Evolutionary conservation across 2,797 vertebrate species (phyloP), one percentile per base, ranked within the genome.

Genomic region (Danio aesculapii): DNA sequence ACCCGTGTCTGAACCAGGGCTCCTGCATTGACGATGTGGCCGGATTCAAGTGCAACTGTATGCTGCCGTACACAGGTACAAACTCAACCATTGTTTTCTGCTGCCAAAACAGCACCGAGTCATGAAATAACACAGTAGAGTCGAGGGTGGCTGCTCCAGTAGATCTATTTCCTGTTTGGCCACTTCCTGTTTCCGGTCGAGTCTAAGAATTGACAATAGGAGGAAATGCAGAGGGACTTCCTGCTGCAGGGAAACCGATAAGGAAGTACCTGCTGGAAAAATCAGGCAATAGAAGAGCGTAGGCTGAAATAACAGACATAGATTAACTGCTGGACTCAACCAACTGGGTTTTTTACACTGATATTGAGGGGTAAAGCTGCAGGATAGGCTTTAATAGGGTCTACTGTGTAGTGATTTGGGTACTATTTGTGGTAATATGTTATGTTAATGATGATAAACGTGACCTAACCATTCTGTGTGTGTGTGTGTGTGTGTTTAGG

Each of bases 1-100:
- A 97, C 90, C 98, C 98, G 0, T 99, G 98, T 90, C 93, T 99
- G 83, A 99, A 99, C 92, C 96, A 97, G 87, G 98, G 97, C 79
- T 95, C 92, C 0, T 99, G 98, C 88, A 98, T 99, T 0, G 98
- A 99, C 0, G 97, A 96, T 0, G 95, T 98, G 0, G 97, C 97
- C 0, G 97, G 97, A 39, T 99, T 98, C 92, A 97, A 96, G 88
- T 99, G 98, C 91, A 98, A 92, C 92, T 99, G 98, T 52, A 87
- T 93, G 55, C 92, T 97, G 84, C 98, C 97, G 8, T 99, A 99
- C 88, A 97, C 98, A 21, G 98, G 98, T 99, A 92, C 75, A 21
- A 57, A 81, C 11, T 46, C 87, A 83, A 21, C 57, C 63, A 55
- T 50, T 50, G 47, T 52, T 11, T 8, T 19, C 41, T 19, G 6